Base-by-base conservation (phyloP, 1,140 invertebrate genomes). In the Pemphigus obesinymphae region DNA sequence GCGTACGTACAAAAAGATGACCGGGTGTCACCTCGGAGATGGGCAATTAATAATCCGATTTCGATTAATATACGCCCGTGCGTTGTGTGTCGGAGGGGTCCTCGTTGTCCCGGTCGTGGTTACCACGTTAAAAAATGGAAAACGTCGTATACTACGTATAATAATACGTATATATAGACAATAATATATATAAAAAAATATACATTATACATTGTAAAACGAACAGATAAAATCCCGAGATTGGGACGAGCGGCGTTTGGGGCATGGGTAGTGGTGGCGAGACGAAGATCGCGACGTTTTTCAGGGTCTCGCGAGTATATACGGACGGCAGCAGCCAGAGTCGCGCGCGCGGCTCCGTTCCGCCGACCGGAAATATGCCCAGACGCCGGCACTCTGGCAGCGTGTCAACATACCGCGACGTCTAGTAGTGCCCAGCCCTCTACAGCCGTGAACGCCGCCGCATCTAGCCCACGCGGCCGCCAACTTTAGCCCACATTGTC, bases 351-450 rank as follows among this genome's bases (percentile, higher is more conserved):
- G 2, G 20, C 73, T 23, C 29, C 73, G 17, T 40, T 78, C 75
- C 23, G 53, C 13, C 76, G 37, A 80, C 76, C 76, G 76, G 76
- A 80, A 80, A 80, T 20, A 61, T 63, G 55, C 76, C 55, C 76
- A 63, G 76, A 80, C 76, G 76, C 76, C 76, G 76, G 76, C 76
- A 80, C 76, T 80, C 76, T 80, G 76, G 76, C 76, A 80, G 34
- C 76, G 76, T 80, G 76, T 80, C 76, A 80, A 80, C 76, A 80
- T 80, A 80, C 76, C 76, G 55, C 76, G 76, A 80, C 76, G 76
- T 80, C 76, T 80, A 80, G 76, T 58, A 13, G 43, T 40, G 76
- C 76, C 53, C 43, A 45, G 55, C 76, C 76, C 15, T 80, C 55
- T 26, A 20, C 20, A 7, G 43, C n/a, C 29, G 10, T 34, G 10